Percentiles rank a stretch among this genome's conserved stretches.
Evolutionary conservation across 2,888 invertebrate genomes (phyloP).

Genomic region (Habrosyne pyritoides): DNA sequence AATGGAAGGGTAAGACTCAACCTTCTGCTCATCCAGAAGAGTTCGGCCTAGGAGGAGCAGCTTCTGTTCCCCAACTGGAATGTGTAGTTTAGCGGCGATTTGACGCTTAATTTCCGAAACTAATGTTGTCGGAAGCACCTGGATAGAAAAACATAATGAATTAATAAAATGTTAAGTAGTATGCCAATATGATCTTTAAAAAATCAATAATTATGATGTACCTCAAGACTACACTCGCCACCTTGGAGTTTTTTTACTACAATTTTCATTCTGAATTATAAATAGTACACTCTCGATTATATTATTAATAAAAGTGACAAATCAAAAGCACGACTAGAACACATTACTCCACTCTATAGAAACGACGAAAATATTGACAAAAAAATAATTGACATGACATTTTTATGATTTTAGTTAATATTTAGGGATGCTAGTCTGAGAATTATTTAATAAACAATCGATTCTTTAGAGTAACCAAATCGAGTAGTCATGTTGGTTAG

Average conservation of each 20-base stretch:
- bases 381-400: too few relatives aligned
- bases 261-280: constrained; percentile 84
- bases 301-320: constrained; percentile 21
- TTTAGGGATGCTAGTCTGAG: too few relatives aligned
- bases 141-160: not conserved
- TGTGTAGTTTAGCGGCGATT: constrained; percentile 85
- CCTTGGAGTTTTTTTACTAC: constrained; percentile 89
- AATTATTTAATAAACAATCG: too few relatives aligned
- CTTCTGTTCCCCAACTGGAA: constrained; percentile 88
- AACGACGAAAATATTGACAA: too few relatives aligned
- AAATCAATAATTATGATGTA: constrained; percentile 49
- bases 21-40: constrained; percentile 87
- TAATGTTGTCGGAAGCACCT: constrained; percentile 83
- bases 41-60: constrained; percentile 88
- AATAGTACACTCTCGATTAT: constrained; percentile 16
- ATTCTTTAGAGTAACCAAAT: too few relatives aligned
- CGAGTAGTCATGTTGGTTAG: too few relatives aligned
- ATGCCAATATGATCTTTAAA: too few relatives aligned
- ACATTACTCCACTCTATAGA: too few relatives aligned
- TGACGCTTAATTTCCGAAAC: constrained; percentile 88
- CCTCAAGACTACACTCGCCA: constrained; percentile 87
- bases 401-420: too few relatives aligned
- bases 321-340: not conserved
- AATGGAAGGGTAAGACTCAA: constrained; percentile 88
- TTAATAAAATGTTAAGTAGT: not conserved